A percentile compares a stretch with the other conserved stretches of the same genome.
phyloP scores from a whole-genome alignment of 2,113 vertebrate genomes.

The Ochotona princeps region DNA sequence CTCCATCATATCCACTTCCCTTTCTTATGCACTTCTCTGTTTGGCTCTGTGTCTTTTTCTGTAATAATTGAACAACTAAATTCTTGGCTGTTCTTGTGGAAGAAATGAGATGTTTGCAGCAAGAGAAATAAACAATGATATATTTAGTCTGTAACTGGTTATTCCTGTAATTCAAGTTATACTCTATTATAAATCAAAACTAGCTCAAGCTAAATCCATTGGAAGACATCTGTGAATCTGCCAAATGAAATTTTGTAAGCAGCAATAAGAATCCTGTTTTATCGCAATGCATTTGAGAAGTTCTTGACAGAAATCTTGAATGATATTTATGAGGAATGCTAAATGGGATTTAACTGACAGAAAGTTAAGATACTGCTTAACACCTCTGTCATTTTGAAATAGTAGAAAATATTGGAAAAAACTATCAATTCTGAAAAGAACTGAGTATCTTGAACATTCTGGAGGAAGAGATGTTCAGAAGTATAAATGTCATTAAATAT shows the following conservation, averaged over 20 bases:
- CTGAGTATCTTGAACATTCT: neutral
- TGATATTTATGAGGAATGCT: conserved; percentile 55
- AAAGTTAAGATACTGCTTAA: conserved; percentile 24
- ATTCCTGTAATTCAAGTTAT: conserved; percentile 51
- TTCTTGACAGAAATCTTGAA: conserved; percentile 57
- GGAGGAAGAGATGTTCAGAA: conserved; percentile 23
- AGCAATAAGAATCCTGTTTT: conserved; percentile 56
- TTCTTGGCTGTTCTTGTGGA: conserved; percentile 14
- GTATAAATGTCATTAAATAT: neutral
- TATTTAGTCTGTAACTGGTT: neutral
- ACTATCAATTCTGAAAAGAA: neutral
- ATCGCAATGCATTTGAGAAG: conserved; percentile 48
- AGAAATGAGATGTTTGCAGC: conserved; percentile 7
- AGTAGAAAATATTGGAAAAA: neutral
- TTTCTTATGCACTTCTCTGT: neutral
- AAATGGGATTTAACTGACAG: conserved; percentile 41
- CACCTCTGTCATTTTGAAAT: conserved; percentile 8
- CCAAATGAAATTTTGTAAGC: conserved; percentile 57
- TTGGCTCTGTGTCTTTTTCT: neutral
- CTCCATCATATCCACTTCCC: no score
- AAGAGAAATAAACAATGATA: conserved; percentile 13
- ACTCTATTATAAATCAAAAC: conserved; percentile 46
- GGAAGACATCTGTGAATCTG: conserved; percentile 39
- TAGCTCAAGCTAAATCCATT: neutral
- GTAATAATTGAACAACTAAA: neutral